phyloP scores from a whole-genome alignment of 2,888 invertebrate genomes.

The Bhutanitis thaidina region DNA sequence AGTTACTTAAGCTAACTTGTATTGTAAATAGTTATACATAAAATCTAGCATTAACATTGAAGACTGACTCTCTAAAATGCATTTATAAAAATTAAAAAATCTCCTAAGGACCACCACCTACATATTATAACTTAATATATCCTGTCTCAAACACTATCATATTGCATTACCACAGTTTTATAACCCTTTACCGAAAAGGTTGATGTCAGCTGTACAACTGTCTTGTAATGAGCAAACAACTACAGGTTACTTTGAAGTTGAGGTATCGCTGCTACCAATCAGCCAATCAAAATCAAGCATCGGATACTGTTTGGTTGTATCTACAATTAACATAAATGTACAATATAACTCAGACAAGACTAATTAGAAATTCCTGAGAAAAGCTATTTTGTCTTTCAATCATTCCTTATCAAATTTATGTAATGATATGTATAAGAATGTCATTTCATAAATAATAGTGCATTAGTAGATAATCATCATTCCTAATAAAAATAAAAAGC shows the following conservation, averaged over 20 bases:
- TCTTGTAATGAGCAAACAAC: constrained; percentile 57
- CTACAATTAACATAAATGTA: constrained; percentile 76
- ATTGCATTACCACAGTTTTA: constrained; percentile 24
- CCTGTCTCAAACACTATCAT: constrained; percentile 25
- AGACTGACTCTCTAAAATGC: background rate
- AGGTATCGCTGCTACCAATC: constrained; percentile 69
- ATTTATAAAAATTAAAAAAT: background rate
- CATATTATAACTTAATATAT: background rate
- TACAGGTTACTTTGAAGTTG: constrained; percentile 61
- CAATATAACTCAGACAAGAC: constrained; percentile 42
- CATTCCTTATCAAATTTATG: too few relatives aligned
- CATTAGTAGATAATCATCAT: too few relatives aligned
- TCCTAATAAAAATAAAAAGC: too few relatives aligned
- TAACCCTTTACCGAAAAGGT: constrained; percentile 42
- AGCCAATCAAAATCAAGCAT: constrained; percentile 81
- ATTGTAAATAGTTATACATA: too few relatives aligned
- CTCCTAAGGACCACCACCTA: background rate
- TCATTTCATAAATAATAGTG: too few relatives aligned
- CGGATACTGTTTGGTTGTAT: constrained; percentile 78
- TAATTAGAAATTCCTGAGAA: background rate
- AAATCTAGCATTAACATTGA: too few relatives aligned
- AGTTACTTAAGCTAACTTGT: too few relatives aligned
- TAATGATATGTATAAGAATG: too few relatives aligned
- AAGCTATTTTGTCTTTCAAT: too few relatives aligned
- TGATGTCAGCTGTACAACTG: constrained; percentile 32